Percentiles rank a stretch among this genome's conserved stretches.
These are phyloP conservation scores for Acleris emargana DNA, from an alignment of 2,888 invertebrate species.

Conservation along the genomic window DNA sequence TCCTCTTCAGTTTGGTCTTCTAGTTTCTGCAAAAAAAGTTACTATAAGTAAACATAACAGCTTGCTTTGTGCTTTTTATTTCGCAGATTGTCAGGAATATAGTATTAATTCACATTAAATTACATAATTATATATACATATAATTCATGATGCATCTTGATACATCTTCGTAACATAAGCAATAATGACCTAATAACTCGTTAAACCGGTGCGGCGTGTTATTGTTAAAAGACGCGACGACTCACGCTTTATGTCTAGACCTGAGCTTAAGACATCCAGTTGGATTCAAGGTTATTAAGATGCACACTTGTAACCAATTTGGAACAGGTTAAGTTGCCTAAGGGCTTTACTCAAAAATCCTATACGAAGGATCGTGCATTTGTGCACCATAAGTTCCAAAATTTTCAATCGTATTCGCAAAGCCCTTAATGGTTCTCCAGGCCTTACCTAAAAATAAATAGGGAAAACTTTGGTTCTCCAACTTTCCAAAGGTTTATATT, in stretches of 20 bases:
- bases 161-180: background rate
- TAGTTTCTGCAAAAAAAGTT: conserved; percentile 58
- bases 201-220: conserved; percentile 23
- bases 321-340: no score
- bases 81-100: no score
- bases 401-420: no score
- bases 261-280: background rate
- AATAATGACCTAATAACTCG: conserved; percentile 14
- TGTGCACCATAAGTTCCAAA: no score
- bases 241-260: conserved; percentile 14
- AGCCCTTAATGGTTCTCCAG: no score
- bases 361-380: no score
- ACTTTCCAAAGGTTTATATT: conserved; percentile 36
- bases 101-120: no score
- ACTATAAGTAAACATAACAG: background rate
- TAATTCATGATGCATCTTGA: background rate
- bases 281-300: conserved; percentile 4
- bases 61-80: background rate
- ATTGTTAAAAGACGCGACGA: conserved; percentile 15
- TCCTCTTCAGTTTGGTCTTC: conserved; percentile 64
- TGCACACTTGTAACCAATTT: no score
- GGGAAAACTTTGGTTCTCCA: background rate
- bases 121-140: background rate
- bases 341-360: no score
- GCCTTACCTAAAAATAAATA: background rate